A percentile compares a stretch with the other conserved stretches of the same genome.
These are phyloP conservation scores for Anoplophora glabripennis DNA, from an alignment of 1,140 invertebrate genomes.

Conservation along the genomic window DNA sequence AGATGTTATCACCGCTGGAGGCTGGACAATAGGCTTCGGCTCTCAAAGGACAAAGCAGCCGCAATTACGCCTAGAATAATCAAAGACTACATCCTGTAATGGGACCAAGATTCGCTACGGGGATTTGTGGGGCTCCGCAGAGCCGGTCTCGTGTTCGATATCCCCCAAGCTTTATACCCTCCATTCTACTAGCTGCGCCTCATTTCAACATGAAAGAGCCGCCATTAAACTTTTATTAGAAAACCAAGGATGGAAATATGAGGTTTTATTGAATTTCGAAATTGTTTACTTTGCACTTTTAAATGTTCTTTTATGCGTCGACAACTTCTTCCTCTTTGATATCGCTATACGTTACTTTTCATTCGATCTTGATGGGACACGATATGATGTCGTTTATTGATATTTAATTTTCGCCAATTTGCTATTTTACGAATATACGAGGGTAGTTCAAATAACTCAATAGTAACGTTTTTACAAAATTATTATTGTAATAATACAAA, in stretches of 20 bases:
- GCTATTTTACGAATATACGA: no score
- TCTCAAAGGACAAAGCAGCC: slow-evolving; percentile 36
- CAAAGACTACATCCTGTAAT: slow-evolving; percentile 41
- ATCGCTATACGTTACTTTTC: no score
- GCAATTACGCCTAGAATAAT: slow-evolving; percentile 41
- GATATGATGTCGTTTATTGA: no score
- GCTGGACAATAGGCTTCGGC: slow-evolving; percentile 33
- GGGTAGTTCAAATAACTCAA: no score
- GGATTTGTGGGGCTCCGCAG: slow-evolving; percentile 13
- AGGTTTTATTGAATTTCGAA: no score
- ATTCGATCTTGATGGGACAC: no score
- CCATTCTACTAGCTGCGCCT: slow-evolving; percentile 12
- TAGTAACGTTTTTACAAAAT: no score
- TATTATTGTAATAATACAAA: no score
- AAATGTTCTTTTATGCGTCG: no score
- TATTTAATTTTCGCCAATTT: no score
- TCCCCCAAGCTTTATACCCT: slow-evolving; percentile 9
- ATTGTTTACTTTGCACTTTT: no score
- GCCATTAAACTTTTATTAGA: slow-evolving; percentile 27
- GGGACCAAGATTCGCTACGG: slow-evolving; percentile 24
- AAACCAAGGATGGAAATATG: slow-evolving; percentile 1
- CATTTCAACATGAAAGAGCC: slow-evolving; percentile 24
- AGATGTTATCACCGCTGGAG: slow-evolving; percentile 18
- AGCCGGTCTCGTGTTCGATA: slow-evolving; percentile 1
- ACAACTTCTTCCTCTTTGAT: no score